A percentile compares a stretch with the other conserved stretches of the same genome.
These are phyloP conservation scores for Harpagifer antarcticus DNA, from an alignment of 2,797 vertebrate genomes.

Conservation along the genomic window DNA sequence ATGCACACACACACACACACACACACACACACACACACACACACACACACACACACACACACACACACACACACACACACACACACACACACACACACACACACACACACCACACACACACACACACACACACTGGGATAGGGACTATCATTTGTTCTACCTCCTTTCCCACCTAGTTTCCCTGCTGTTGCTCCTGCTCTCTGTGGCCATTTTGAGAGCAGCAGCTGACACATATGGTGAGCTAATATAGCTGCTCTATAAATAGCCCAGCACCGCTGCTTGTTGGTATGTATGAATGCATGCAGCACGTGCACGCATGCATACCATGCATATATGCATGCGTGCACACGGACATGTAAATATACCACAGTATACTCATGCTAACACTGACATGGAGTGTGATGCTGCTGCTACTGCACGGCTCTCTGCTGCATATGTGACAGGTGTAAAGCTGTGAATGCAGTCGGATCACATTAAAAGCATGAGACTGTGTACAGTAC, in stretches of 20 bases:
- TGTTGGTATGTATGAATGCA: slow-evolving; percentile 51
- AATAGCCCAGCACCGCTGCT: slow-evolving; percentile 70
- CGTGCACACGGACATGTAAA: slow-evolving; percentile 13
- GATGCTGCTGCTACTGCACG: no score
- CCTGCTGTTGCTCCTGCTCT: slow-evolving; percentile 34
- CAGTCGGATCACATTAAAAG: not conserved
- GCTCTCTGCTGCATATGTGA: not conserved
- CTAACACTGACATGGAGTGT: not conserved
- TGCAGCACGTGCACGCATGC: slow-evolving; percentile 25
- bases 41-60: slow-evolving; percentile 6
- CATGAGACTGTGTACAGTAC: not conserved
- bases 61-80: no score
- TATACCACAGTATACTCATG: not conserved
- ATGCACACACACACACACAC: not conserved
- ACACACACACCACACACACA: no score
- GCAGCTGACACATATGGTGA: slow-evolving; percentile 72
- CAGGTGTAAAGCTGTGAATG: slow-evolving; percentile 9
- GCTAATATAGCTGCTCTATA: slow-evolving; percentile 73
- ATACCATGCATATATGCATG: not conserved
- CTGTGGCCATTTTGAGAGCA: slow-evolving; percentile 74
- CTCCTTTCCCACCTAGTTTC: slow-evolving; percentile 42
- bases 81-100: slow-evolving; percentile 5
- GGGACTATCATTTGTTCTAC: slow-evolving; percentile 21
- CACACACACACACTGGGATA: no score
- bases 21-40: not conserved